Percentiles rank a stretch among this genome's conserved stretches.
These are phyloP conservation scores for Carcharodon carcharias DNA, from an alignment of 2,797 vertebrate genomes.

Conservation along the genomic window DNA sequence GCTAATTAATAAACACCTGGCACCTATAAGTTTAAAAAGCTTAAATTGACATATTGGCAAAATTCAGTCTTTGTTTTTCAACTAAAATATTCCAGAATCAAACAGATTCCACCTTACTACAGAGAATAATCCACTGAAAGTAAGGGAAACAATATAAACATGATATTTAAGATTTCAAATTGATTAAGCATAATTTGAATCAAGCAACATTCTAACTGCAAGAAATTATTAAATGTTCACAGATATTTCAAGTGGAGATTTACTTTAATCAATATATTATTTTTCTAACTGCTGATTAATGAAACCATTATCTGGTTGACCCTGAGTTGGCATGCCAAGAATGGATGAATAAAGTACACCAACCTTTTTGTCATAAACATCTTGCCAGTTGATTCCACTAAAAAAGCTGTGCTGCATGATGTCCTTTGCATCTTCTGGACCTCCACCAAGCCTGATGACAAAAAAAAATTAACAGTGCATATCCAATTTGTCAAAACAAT, in stretches of 20 bases:
- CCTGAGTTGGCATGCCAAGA: neutral
- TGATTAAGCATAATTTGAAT: neutral
- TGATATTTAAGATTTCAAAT: neutral
- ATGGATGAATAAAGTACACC: constrained; percentile 28
- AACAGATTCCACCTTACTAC: neutral
- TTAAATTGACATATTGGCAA: neutral
- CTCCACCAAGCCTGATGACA: constrained; percentile 78
- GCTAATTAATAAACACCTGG: neutral
- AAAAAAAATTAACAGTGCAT: constrained; percentile 40
- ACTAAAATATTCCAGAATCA: neutral
- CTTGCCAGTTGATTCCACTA: constrained; percentile 87
- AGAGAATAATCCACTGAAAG: neutral
- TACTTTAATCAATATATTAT: neutral
- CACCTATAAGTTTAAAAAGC: neutral
- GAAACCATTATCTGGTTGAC: neutral
- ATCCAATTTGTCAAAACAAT: neutral
- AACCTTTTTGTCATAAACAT: constrained; percentile 98
- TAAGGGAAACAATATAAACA: neutral
- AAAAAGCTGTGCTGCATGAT: constrained; percentile 98
- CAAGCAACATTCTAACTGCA: no score
- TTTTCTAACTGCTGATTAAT: no score
- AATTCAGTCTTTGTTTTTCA: neutral
- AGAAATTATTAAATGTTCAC: neutral
- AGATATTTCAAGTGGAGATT: neutral
- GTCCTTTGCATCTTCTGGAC: constrained; percentile 94